A percentile compares a stretch with the other conserved stretches of the same genome.
phyloP scores from a whole-genome alignment of 2,113 vertebrate genomes.

The Oreochromis niloticus region DNA sequence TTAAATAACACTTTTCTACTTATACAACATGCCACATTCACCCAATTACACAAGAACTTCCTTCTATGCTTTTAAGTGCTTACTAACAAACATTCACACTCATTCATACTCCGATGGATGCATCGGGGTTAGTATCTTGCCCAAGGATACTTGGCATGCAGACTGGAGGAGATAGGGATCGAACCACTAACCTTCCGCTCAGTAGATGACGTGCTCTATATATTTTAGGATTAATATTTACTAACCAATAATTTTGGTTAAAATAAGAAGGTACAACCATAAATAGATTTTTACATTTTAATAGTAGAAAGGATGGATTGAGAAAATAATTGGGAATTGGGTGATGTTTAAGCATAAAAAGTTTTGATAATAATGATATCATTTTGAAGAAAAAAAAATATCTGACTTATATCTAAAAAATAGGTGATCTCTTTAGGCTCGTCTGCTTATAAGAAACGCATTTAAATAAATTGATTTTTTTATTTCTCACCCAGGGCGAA shows the following conservation, averaged over 20 bases:
- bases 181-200: neutral
- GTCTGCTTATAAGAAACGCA: neutral
- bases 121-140: neutral
- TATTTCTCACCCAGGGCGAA: neutral
- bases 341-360: neutral
- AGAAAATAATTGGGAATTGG: neutral
- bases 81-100: neutral
- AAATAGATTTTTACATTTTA: no score
- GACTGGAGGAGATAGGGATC: fast-evolving
- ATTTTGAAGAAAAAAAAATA: neutral
- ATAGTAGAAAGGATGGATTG: neutral
- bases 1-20: neutral
- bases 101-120: neutral
- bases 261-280: no score
- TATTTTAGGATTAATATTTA: neutral
- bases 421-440: neutral
- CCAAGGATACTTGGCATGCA: neutral
- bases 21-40: neutral
- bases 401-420: neutral
- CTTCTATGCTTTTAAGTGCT: neutral
- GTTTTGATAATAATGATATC: neutral
- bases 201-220: neutral
- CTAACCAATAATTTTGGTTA: no score
- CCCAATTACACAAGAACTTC: neutral
- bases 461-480: neutral